These are phyloP conservation scores for Reinhardtius hippoglossoides DNA, from an alignment of 2,113 vertebrate species.

Conservation along the genomic window DNA sequence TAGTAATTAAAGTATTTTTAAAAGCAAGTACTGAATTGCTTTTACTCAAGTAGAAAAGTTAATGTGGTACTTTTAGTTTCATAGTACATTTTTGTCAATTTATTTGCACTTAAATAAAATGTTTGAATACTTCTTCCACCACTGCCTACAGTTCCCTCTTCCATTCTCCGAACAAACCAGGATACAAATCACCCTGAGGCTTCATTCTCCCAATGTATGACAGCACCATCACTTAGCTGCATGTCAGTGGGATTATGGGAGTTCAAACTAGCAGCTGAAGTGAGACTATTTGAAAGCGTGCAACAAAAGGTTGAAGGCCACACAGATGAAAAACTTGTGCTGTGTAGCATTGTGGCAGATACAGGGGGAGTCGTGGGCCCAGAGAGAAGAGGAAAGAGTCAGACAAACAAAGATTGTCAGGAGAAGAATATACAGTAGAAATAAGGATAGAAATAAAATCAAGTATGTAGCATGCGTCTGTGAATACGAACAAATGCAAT, in stretches of 20 bases:
- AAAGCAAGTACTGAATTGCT: no score
- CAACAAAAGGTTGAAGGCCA: not conserved
- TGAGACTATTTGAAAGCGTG: not conserved
- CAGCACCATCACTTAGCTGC: not conserved
- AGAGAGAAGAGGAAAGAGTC: not conserved
- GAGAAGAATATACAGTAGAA: not conserved
- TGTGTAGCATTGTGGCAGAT: not conserved
- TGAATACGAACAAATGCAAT: slow-evolving; percentile 14
- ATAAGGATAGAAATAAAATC: not conserved
- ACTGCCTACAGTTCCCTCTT: no score
- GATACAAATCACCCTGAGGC: not conserved
- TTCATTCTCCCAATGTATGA: not conserved
- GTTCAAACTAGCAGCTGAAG: not conserved
- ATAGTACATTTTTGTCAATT: no score
- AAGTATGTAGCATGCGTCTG: not conserved
- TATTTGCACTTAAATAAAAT: no score
- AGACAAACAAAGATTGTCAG: not conserved
- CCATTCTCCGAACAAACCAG: not conserved
- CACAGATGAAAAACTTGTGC: not conserved
- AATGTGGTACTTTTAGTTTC: no score
- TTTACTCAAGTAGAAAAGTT: no score
- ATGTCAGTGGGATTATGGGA: not conserved
- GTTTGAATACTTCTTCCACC: no score
- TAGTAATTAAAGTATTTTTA: no score
- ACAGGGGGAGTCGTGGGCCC: no score